Conservation (phyloP, 2,888 invertebrate genomes). For the Cantharis rufa region DNA sequence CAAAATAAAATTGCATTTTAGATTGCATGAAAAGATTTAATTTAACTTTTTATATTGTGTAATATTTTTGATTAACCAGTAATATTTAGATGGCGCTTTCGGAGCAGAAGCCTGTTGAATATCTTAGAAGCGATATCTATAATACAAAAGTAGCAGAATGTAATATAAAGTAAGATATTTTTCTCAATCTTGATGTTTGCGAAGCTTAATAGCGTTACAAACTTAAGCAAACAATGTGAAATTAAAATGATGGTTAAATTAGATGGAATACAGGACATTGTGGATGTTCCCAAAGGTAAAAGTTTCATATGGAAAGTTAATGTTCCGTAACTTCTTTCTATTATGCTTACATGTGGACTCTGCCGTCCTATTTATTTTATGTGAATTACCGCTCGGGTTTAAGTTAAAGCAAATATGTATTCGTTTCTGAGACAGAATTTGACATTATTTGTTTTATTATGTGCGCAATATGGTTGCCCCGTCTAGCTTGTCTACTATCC, state of each 20-base stretch:
- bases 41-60: background rate
- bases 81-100: background rate
- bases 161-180: background rate
- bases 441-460: conserved; percentile 53
- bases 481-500: conserved; percentile 35
- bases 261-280: background rate
- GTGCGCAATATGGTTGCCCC: conserved; percentile 49
- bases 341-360: conserved; percentile 26
- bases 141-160: background rate
- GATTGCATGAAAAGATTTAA: background rate
- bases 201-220: background rate
- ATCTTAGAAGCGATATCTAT: background rate
- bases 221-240: background rate
- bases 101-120: background rate
- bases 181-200: background rate
- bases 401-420: conserved; percentile 35
- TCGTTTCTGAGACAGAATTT: conserved; percentile 43
- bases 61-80: background rate
- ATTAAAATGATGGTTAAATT: background rate
- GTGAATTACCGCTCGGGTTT: conserved; percentile 34
- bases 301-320: conserved; percentile 22
- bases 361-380: conserved; percentile 28
- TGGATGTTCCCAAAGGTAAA: conserved; percentile 1
- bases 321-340: conserved; percentile 23
- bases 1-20: no score